phyloP scores from a whole-genome alignment of 2,797 vertebrate species.

The Spea hammondii region DNA sequence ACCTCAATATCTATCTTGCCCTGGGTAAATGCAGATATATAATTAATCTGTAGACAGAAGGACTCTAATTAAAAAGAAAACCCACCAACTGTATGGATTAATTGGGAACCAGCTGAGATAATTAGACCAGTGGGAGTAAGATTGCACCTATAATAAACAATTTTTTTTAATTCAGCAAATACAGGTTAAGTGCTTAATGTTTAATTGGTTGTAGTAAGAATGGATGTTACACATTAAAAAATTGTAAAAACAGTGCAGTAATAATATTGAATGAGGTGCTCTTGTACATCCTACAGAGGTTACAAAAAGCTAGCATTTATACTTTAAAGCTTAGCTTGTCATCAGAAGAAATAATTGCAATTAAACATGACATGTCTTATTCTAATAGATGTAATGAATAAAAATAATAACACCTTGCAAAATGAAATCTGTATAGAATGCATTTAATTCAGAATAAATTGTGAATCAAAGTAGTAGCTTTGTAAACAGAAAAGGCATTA shows the following conservation, averaged over 20 bases:
- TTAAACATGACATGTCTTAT: slow-evolving; percentile 24
- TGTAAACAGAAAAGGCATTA: slow-evolving; percentile 20
- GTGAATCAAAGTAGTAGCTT: slow-evolving; percentile 12
- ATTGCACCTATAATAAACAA: slow-evolving; percentile 87
- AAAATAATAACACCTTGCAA: slow-evolving; percentile 7
- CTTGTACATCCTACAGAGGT: slow-evolving; percentile 65
- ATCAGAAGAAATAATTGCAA: slow-evolving; percentile 30
- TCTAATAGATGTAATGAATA: neutral
- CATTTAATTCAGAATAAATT: slow-evolving; percentile 11
- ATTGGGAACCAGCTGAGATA: slow-evolving; percentile 94
- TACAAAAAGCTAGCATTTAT: slow-evolving; percentile 51
- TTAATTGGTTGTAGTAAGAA: slow-evolving; percentile 82
- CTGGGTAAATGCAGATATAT: neutral
- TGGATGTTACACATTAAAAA: slow-evolving; percentile 77
- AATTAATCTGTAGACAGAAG: slow-evolving; percentile 68
- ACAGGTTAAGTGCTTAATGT: slow-evolving; percentile 79
- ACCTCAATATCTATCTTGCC: slow-evolving; percentile 8
- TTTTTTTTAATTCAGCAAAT: slow-evolving; percentile 79
- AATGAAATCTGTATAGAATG: slow-evolving; percentile 6
- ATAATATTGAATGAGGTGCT: slow-evolving; percentile 70
- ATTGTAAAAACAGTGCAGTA: slow-evolving; percentile 46
- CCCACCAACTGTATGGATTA: slow-evolving; percentile 94
- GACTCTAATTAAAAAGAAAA: slow-evolving; percentile 83
- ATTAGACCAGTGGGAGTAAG: slow-evolving; percentile 92
- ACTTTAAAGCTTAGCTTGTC: neutral